Evolutionary conservation across 2,888 invertebrate species (phyloP), one percentile per base, ranked within the genome.

Genomic region (Hylaea fasciaria): DNA sequence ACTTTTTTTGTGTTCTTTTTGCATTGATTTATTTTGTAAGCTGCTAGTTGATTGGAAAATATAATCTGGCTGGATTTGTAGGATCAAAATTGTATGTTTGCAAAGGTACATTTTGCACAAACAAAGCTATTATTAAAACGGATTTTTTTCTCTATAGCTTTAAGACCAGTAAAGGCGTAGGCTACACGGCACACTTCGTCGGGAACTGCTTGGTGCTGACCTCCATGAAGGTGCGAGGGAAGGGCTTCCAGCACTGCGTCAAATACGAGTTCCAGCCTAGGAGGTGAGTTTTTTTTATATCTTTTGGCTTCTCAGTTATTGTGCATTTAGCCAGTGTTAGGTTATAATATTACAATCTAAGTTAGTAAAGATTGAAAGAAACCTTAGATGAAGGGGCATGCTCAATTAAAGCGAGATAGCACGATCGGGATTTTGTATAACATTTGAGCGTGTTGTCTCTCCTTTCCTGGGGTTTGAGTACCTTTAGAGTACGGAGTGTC

Each of bases 221-320:
- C 29, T 98, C 98, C 32, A 99, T 99, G 98, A 99, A 99, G 93
- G 96, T 99, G 70, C 98, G 98, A 84, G 99, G 98, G 79, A 99
- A 99, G 93, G 99, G 99, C 71, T 98, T 99, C 93, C 99, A 99
- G 91, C 99, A 99, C 92, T 99, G 99, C 94, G 98, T 99, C 87
- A 99, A 99, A 93, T 99, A 98, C 88, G 99, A 99, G 93, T 99
- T 99, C 92, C 98, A 98, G 86, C 99, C 99, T 40, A 95, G 99
- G 89, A 98, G 92, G 92, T 91, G 62, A 77, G 76, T 29, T 12
- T 35, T 35, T 35, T 11, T 35, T 35, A 35, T 11, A 35, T 5
- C 7, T 28, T 28, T 28, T 28, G 7, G 28, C 28, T 5, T 3
- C 4, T 28, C 7, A 28, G 7, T 5, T 3, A 28, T 3, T 7